Evolutionary conservation across 2,888 invertebrate species (phyloP).

Genomic region (Nemotelus nigrinus): DNA sequence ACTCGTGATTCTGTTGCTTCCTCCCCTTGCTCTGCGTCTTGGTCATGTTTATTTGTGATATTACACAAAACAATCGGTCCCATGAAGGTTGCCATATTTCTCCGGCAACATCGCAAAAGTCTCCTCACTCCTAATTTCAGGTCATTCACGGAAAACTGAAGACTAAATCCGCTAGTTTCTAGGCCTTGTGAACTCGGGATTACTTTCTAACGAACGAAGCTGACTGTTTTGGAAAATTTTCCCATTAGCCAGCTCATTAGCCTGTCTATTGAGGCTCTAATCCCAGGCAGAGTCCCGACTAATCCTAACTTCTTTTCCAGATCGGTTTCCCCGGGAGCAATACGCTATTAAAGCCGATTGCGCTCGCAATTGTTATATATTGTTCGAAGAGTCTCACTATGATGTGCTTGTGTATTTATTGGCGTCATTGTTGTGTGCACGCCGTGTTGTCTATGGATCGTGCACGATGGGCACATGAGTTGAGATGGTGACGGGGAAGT

Average conservation of each 20-base stretch:
- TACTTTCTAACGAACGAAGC: neutral
- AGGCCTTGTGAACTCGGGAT: neutral
- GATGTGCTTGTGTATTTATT: neutral
- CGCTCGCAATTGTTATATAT: too few relatives aligned
- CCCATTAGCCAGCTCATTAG: constrained; percentile 1
- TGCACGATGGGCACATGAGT: neutral
- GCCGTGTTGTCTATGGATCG: neutral
- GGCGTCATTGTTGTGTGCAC: neutral
- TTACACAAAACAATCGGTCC: neutral
- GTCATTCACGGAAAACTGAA: neutral
- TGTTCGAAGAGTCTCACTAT: too few relatives aligned
- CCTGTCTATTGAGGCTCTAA: constrained; percentile 21
- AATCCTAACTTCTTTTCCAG: constrained; percentile 8
- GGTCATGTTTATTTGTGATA: constrained; percentile 5
- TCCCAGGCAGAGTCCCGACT: constrained; percentile 1
- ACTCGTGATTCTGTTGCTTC: too few relatives aligned
- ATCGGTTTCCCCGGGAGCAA: neutral
- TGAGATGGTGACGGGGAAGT: constrained; percentile 4
- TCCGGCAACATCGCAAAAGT: neutral
- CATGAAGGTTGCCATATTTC: constrained; percentile 28
- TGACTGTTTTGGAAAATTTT: neutral
- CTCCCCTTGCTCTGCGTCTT: too few relatives aligned
- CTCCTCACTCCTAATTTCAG: neutral
- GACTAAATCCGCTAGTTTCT: neutral
- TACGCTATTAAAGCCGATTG: too few relatives aligned